Base-by-base conservation (phyloP, 92 coral and sea anemone genomes). In the Zoanthus solanderi region DNA sequence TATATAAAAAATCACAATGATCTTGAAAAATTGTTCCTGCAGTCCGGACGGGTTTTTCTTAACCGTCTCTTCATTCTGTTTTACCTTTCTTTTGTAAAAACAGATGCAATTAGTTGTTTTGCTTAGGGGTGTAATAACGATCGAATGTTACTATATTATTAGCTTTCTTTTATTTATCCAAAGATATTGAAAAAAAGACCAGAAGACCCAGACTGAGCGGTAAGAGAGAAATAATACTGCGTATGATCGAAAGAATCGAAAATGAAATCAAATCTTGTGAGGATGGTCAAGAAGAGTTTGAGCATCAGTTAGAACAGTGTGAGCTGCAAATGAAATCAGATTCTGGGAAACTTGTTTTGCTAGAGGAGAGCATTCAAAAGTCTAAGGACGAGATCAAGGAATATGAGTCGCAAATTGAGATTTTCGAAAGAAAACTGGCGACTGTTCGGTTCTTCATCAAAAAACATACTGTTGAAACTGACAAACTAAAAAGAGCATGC, bases 191-290 rank as follows among this genome's bases (percentile, higher is more conserved):
- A 15, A 93, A 81, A 16, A 84, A 69, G 28, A 78, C 88, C 17
- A 50, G 82, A 56, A 80, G 72, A 15, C 84, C 90, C 42, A 91
- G 84, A 71, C 87, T 86, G 46, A 92, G 89, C 79, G 86, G 85
- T 78, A 93, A 88, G 75, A 91, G 95, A 71, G 96, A 92, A 81
- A 86, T 91, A 47, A 29, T 96, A 32, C 89, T 93, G 74, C 94
- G 94, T 53, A 91, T 96, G 98, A 93, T 95, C 65, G 98, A 96
- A 63, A 91, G 94, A 5, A 84, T 93, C 50, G 98, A 96, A 71
- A 93, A 90, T 42, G 98, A 96, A 67, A 93, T 95, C 17, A 56
- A 84, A 37, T 50, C 88, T 6, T 92, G 88, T 67, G 96, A 96
- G 72, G 94, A 95, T 15, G 78, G 80, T 3, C 94, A 93, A 68